phyloP scores from a whole-genome alignment of 2,888 invertebrate species.

The Tethea ocularis region DNA sequence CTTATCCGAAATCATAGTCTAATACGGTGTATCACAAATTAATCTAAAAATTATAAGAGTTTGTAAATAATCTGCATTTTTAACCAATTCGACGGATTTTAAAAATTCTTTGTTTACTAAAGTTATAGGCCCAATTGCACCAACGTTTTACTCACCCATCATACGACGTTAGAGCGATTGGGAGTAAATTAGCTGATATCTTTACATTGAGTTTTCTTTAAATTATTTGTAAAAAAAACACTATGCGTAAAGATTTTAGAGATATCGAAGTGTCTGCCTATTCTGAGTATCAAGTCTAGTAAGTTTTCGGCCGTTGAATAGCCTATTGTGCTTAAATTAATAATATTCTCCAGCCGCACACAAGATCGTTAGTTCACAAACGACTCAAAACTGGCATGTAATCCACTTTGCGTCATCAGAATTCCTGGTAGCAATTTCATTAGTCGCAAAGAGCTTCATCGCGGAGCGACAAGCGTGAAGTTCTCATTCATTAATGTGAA shows the following conservation, averaged over 20 bases:
- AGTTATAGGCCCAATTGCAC: no score
- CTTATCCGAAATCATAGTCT: no score
- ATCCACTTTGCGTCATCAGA: conserved; percentile 37
- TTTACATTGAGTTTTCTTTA: no score
- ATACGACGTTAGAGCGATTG: no score
- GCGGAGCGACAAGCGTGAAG: conserved; percentile 53
- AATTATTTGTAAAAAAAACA: no score
- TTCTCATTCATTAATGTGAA: conserved; percentile 65
- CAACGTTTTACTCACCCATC: no score
- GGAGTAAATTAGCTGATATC: no score
- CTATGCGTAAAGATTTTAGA: no score
- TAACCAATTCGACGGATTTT: no score
- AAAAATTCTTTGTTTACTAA: no score
- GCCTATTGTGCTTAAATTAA: neutral
- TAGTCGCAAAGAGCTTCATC: conserved; percentile 59
- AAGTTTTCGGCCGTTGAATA: neutral
- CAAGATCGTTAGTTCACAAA: conserved; percentile 10
- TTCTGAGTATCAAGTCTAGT: neutral
- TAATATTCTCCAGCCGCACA: conserved; percentile 15
- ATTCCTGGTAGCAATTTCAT: conserved; percentile 65
- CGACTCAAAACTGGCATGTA: conserved; percentile 31
- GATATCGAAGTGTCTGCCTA: no score
- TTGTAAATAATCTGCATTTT: no score
- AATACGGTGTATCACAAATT: neutral
- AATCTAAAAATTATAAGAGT: neutral